Percentiles rank a stretch among this genome's conserved stretches.
Evolutionary conservation across 2,113 vertebrate genomes (phyloP).

Genomic region (Phylloscopus whistleri): DNA sequence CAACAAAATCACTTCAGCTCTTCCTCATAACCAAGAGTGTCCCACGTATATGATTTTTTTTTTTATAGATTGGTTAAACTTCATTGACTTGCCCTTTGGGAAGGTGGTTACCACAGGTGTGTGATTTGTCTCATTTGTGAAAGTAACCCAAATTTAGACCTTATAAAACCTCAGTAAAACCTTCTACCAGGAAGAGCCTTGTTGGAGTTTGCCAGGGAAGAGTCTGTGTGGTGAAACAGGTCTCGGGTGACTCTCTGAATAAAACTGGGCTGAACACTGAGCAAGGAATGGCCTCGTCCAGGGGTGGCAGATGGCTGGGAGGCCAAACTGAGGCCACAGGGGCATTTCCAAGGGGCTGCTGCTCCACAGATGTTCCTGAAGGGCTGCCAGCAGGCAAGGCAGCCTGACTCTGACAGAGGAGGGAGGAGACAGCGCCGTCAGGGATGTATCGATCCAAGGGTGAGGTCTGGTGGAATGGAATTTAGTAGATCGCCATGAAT

Average conservation of each 20-base stretch:
- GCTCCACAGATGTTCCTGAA: not conserved
- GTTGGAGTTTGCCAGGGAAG: not conserved
- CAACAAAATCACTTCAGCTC: not conserved
- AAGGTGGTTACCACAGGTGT: not conserved
- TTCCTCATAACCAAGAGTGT: not conserved
- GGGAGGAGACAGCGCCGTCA: not conserved
- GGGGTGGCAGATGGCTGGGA: not conserved
- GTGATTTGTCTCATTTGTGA: not conserved
- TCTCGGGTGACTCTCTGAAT: not conserved
- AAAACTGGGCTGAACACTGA: not conserved
- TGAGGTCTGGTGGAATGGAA: not conserved
- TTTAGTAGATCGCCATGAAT: not conserved
- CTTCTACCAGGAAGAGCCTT: not conserved
- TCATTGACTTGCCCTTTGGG: not conserved
- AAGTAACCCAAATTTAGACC: not conserved
- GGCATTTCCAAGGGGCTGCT: not conserved
- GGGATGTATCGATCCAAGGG: not conserved
- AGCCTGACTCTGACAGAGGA: not conserved
- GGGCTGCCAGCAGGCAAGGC: not conserved
- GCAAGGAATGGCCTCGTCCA: not conserved
- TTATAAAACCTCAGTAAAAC: not conserved
- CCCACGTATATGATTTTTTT: rapidly evolving
- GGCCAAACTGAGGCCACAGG: not conserved
- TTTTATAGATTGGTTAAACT: not conserved
- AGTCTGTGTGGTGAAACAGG: not conserved